Evolutionary conservation across 1,140 invertebrate genomes (phyloP).

Genomic region (Caenorhabditis remanei): DNA sequence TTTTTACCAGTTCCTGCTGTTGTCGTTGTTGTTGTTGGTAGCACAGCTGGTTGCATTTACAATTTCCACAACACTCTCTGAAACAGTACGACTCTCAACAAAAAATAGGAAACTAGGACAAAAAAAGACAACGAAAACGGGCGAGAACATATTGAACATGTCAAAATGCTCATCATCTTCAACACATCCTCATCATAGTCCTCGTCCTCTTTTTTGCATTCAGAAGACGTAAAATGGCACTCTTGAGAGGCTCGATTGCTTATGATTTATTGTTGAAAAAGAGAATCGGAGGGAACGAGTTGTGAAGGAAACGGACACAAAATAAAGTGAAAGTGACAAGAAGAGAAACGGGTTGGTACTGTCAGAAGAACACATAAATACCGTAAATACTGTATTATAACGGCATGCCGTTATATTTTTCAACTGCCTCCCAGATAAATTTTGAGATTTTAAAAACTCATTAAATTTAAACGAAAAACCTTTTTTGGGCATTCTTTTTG

Average conservation of each 20-base stretch:
- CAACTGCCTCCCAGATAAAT: too few relatives aligned
- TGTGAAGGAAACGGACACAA: neutral
- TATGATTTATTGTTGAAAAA: conserved; percentile 14
- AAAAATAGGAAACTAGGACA: neutral
- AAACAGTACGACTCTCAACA: neutral
- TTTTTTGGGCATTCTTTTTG: too few relatives aligned
- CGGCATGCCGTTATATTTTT: too few relatives aligned
- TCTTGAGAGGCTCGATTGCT: conserved; percentile 43
- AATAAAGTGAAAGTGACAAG: neutral
- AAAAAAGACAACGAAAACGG: neutral
- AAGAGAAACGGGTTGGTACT: neutral
- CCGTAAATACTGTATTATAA: too few relatives aligned
- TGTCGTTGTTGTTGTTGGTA: neutral
- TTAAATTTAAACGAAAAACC: too few relatives aligned
- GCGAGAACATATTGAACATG: conserved; percentile 24
- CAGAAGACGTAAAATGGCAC: conserved; percentile 9
- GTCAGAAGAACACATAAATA: too few relatives aligned
- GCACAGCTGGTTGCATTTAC: neutral
- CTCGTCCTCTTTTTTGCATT: neutral
- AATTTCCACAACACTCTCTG: neutral
- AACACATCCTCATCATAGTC: neutral
- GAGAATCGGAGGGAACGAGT: neutral
- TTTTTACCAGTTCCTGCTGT: neutral
- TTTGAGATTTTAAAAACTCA: too few relatives aligned
- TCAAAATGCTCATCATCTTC: conserved; percentile 19